Evolutionary conservation across 1,140 invertebrate species (phyloP).

Genomic region (Dicyema japonicum): DNA sequence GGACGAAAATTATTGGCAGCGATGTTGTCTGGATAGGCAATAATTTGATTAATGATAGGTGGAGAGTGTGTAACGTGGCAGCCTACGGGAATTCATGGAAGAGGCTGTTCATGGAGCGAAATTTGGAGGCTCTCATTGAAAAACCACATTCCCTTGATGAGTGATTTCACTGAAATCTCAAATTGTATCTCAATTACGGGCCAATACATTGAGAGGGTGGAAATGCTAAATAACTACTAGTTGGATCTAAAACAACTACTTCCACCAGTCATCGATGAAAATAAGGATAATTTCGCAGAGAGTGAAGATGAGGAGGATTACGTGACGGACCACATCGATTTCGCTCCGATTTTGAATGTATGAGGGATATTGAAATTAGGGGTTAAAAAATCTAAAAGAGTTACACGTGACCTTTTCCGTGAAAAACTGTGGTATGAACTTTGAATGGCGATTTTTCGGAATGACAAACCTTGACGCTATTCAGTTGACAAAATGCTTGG

Average conservation of each 20-base stretch:
- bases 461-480: constrained; percentile 18
- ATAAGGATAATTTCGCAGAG: constrained; percentile 7
- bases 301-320: constrained; percentile 10
- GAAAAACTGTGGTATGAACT: constrained; percentile 20
- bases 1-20: constrained; percentile 16
- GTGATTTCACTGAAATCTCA: constrained; percentile 11
- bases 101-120: constrained; percentile 18
- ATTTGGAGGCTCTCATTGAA: constrained; percentile 18
- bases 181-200: constrained; percentile 8
- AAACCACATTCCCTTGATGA: constrained; percentile 17
- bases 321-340: constrained; percentile 19
- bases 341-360: constrained; percentile 13
- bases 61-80: constrained; percentile 16
- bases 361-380: too few species aligned
- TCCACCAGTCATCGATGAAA: constrained; percentile 14
- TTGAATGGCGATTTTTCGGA: constrained; percentile 20
- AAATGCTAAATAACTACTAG: constrained; percentile 5
- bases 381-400: constrained; percentile 12
- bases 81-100: constrained; percentile 15
- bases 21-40: constrained; percentile 4
- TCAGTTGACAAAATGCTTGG: constrained; percentile 14
- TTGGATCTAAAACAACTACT: constrained; percentile 15
- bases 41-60: too few species aligned
- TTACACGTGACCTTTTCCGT: constrained; percentile 16
- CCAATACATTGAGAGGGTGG: background rate